These are phyloP conservation scores for Lacerta viridis DNA, from an alignment of 2,797 vertebrate genomes.

Conservation along the genomic window DNA sequence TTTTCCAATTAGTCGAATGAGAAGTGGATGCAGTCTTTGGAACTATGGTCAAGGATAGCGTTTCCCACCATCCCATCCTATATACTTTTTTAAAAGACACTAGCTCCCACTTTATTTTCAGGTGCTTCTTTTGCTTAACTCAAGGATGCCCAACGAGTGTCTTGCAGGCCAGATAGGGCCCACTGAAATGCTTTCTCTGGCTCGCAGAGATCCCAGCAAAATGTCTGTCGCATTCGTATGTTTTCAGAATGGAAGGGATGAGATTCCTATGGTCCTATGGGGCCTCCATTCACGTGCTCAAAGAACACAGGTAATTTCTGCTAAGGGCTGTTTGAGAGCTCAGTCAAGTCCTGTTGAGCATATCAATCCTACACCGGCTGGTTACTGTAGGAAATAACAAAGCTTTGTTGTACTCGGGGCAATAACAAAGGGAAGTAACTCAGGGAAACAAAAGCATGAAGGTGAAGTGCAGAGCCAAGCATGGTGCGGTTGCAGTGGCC, in stretches of 20 bases:
- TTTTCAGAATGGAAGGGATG: not conserved
- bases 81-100: slow-evolving; percentile 21
- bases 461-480: too few species aligned
- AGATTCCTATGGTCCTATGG: not conserved
- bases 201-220: not conserved
- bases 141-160: slow-evolving; percentile 42
- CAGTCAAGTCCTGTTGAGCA: not conserved
- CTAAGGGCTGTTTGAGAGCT: not conserved
- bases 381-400: not conserved
- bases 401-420: too few species aligned
- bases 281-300: not conserved
- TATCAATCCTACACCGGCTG: not conserved
- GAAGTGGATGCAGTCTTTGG: slow-evolving; percentile 49
- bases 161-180: too few species aligned
- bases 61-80: slow-evolving; percentile 41
- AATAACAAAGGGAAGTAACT: too few species aligned
- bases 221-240: accelerated
- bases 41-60: slow-evolving; percentile 66
- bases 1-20: slow-evolving; percentile 52
- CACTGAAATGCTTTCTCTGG: not conserved
- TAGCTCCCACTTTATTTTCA: slow-evolving; percentile 55
- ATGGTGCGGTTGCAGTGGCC: too few species aligned
- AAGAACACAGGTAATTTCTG: not conserved
- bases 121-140: slow-evolving; percentile 39
- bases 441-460: too few species aligned